phyloP scores from a whole-genome alignment of 2,797 vertebrate genomes.

The Acanthurus leucopareius region DNA sequence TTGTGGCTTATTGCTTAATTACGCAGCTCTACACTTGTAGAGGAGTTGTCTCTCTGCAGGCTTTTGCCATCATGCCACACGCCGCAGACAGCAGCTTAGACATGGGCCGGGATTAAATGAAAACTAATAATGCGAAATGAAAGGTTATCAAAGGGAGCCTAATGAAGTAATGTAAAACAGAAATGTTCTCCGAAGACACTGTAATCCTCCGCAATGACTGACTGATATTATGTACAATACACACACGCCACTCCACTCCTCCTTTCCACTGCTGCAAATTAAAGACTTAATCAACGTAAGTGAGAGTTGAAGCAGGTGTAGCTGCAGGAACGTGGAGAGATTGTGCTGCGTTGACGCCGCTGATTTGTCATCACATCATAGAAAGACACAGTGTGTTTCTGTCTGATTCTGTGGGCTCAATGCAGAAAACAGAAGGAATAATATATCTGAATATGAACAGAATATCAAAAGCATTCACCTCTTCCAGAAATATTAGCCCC shows the following conservation, averaged over 20 bases:
- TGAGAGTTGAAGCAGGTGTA: constrained; percentile 48
- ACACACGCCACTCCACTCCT: constrained; percentile 30
- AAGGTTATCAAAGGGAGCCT: constrained; percentile 76
- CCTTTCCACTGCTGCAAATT: constrained; percentile 50
- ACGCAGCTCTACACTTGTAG: constrained; percentile 63
- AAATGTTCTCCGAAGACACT: constrained; percentile 71
- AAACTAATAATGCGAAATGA: constrained; percentile 75
- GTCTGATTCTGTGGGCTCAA: background rate
- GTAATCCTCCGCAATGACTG: constrained; percentile 70
- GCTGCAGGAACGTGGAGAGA: constrained; percentile 46
- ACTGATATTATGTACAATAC: constrained; percentile 54
- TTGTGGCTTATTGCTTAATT: constrained; percentile 72
- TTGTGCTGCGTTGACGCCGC: constrained; percentile 12
- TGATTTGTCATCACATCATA: constrained; percentile 24
- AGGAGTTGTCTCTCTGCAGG: constrained; percentile 61
- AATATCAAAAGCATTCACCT: background rate
- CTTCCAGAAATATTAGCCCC: no score
- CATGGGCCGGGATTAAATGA: constrained; percentile 72
- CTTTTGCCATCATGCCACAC: constrained; percentile 34
- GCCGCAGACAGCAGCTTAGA: constrained; percentile 66
- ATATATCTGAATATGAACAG: background rate
- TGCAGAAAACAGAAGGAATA: background rate
- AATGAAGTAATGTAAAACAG: constrained; percentile 78
- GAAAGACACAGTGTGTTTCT: constrained; percentile 1
- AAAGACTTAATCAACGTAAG: constrained; percentile 60